Percentiles rank a stretch among this genome's conserved stretches.
Conservation (phyloP, 1,140 invertebrate genomes). For the Berghia stephanieae region DNA sequence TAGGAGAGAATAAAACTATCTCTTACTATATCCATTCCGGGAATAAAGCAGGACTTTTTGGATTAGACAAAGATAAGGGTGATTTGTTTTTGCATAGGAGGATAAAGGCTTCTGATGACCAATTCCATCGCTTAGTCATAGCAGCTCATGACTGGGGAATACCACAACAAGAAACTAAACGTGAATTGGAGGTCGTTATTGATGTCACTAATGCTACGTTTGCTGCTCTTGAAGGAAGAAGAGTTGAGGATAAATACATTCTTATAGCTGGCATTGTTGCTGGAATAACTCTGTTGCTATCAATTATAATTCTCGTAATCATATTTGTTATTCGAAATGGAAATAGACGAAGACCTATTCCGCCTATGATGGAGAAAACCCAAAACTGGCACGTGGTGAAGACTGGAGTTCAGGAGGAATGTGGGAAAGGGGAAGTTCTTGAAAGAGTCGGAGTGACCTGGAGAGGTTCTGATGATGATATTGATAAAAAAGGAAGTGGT, state of each 20-base stretch:
- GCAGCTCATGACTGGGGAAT: conserved; percentile 47
- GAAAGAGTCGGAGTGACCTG: conserved; percentile 32
- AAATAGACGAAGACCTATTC: conserved; percentile 17
- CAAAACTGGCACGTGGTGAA: conserved; percentile 38
- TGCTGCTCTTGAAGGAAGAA: conserved; percentile 20
- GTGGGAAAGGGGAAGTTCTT: conserved; percentile 35
- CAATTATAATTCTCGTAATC: conserved; percentile 46
- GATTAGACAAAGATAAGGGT: conserved; percentile 43
- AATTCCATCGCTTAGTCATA: conserved; percentile 41
- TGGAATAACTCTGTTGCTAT: conserved; percentile 50
- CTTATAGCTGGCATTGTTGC: conserved; percentile 53
- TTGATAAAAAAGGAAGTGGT: conserved; percentile 21
- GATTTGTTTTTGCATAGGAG: conserved; percentile 41
- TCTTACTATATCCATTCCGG: conserved; percentile 85
- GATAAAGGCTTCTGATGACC: conserved; percentile 37
- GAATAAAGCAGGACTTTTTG: conserved; percentile 80
- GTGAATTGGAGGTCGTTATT: conserved; percentile 44
- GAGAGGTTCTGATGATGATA: conserved; percentile 29
- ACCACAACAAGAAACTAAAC: conserved; percentile 35
- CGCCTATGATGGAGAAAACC: conserved; percentile 24
- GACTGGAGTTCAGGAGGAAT: conserved; percentile 38
- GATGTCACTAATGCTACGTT: conserved; percentile 48
- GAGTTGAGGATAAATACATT: conserved; percentile 43
- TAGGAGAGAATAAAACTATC: conserved; percentile 85
- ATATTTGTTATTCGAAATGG: conserved; percentile 48